These are phyloP conservation scores for Brienomyrus brachyistius DNA, from an alignment of 2,113 vertebrate species.

Conservation along the genomic window DNA sequence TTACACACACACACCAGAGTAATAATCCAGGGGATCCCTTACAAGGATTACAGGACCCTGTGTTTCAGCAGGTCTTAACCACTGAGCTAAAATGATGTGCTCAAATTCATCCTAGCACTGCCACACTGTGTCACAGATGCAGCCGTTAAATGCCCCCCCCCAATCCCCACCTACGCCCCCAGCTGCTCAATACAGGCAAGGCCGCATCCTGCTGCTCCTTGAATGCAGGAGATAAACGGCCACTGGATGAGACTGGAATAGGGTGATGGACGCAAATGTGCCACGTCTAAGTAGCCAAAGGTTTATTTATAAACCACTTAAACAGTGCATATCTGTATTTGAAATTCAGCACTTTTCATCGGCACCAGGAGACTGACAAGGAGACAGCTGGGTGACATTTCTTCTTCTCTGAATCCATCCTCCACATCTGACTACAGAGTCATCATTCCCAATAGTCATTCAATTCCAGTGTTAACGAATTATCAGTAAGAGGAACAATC, in stretches of 20 bases:
- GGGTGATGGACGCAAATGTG: not conserved
- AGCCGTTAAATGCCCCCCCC: not conserved
- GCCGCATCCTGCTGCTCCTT: not conserved
- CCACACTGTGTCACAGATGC: not conserved
- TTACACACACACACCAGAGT: not conserved
- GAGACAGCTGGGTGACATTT: not conserved
- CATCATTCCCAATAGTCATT: not conserved
- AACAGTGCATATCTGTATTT: not conserved
- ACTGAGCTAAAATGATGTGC: not conserved
- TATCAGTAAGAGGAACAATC: not conserved
- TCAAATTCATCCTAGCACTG: not conserved
- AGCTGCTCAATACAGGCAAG: not conserved
- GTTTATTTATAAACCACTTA: not conserved
- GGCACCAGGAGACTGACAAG: not conserved
- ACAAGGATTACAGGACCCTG: not conserved
- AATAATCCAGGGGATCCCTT: not conserved
- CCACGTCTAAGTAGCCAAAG: not conserved
- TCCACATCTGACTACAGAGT: not conserved
- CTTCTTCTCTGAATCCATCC: not conserved
- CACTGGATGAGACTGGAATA: not conserved
- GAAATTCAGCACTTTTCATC: not conserved
- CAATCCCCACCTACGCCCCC: not conserved
- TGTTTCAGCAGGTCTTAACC: not conserved
- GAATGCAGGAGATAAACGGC: not conserved
- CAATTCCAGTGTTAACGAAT: not conserved